Base-by-base conservation (phyloP, 2,797 vertebrate genomes). In the Poeciliopsis turneri region DNA sequence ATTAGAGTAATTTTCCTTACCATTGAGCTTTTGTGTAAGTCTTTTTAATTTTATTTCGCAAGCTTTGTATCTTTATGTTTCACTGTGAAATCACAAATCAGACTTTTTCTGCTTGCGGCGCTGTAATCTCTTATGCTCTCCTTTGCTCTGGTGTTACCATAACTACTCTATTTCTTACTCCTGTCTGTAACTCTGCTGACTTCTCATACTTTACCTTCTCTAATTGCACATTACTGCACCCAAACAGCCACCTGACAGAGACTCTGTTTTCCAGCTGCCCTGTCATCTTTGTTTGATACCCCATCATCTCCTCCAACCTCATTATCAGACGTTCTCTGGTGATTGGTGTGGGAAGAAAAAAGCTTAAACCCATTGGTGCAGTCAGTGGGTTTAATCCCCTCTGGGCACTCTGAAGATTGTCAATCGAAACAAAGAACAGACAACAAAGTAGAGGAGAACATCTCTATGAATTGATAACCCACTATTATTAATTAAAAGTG, bases 401-500 rank as follows among this genome's bases (percentile, higher is more conserved):
- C 89, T 92, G 75, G 78, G 79, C n/a, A 70, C 77, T 86, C 75
- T 91, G 90, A 91, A 91, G 18, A 69, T 78, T 55, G 1, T 78
- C 79, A 76, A 51, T 79, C 36, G 5, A 39, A 39, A 49, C 77
- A 73, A 81, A 87, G 82, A 86, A 25, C 20, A 84, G 82, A 80
- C 25, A 4, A 51, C 76, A 66, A 43, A 53, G 16, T 18, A 73
- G 25, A 76, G 72, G 70, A 78, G 79, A 72, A 82, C 18, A 13
- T 71, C 16, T 9, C 73, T 85, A 23, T 90, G 80, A 92, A 92
- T 92, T 85, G 73, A 92, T 92, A 84, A 89, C 80, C 78, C 76
- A 80, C 78, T 84, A 73, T 88, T 88, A 86, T 92, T 90, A 91
- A 92, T 91, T 86, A 80, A 39, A 69, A 66, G 13, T 64, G 51